Evolutionary conservation across 2,797 vertebrate species (phyloP).

Genomic region (Argya squamiceps): DNA sequence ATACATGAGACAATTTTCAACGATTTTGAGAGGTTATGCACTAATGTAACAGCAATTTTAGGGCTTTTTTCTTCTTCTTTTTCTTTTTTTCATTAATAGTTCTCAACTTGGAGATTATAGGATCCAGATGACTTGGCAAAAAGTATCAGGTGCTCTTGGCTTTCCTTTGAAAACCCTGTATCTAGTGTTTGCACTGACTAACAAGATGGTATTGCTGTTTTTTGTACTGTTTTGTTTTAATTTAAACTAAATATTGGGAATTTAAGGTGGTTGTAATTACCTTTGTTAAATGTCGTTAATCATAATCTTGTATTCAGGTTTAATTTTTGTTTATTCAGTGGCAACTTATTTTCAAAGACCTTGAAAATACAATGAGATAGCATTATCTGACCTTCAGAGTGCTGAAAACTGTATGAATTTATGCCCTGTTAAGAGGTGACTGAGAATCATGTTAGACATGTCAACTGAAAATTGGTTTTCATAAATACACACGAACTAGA

Average conservation of each 20-base stretch:
- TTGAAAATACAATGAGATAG: constrained; percentile 72
- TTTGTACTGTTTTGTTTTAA: constrained; percentile 73
- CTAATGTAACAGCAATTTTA: constrained; percentile 62
- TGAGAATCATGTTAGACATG: constrained; percentile 62
- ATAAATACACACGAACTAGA: constrained; percentile 17
- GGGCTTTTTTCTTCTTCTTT: not conserved
- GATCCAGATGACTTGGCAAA: constrained; percentile 79
- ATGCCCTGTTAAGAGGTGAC: constrained; percentile 74
- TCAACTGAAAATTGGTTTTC: constrained; percentile 63
- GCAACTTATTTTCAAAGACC: constrained; percentile 70
- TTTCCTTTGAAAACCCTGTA: constrained; percentile 80
- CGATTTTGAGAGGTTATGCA: constrained; percentile 73
- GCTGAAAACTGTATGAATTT: constrained; percentile 67
- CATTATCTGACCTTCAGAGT: constrained; percentile 75
- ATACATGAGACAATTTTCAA: constrained; percentile 61
- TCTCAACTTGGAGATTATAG: constrained; percentile 74
- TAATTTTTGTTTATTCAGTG: constrained; percentile 75
- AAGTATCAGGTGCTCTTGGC: constrained; percentile 81
- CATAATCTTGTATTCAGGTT: constrained; percentile 76
- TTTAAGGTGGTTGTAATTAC: constrained; percentile 71
- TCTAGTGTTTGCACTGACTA: constrained; percentile 83
- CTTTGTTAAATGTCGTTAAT: constrained; percentile 76
- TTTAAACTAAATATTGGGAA: constrained; percentile 75
- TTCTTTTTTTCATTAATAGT: constrained; percentile 37
- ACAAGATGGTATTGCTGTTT: constrained; percentile 78